A percentile compares a stretch with the other conserved stretches of the same genome.
phyloP scores from a whole-genome alignment of 2,797 vertebrate species.

The Halcyon badia region DNA sequence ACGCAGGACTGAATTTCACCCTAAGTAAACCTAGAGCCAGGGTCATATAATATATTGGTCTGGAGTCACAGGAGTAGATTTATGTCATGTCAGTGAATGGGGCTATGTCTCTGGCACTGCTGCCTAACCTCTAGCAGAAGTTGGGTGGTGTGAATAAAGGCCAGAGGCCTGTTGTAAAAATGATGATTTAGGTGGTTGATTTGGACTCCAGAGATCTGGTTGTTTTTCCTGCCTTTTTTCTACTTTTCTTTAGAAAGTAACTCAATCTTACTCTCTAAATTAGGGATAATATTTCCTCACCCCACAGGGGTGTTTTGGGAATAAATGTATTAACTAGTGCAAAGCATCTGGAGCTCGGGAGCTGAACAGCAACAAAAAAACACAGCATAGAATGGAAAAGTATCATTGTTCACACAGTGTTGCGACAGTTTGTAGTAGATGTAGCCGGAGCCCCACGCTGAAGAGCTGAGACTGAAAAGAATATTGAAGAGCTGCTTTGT shows the following conservation, averaged over 20 bases:
- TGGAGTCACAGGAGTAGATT: slow-evolving; percentile 16
- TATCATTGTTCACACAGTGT: not conserved
- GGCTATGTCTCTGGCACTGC: slow-evolving; percentile 36
- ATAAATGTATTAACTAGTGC: slow-evolving; percentile 10
- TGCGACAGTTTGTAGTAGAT: not conserved
- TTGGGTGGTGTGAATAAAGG: slow-evolving; percentile 56
- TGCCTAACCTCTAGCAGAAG: slow-evolving; percentile 48
- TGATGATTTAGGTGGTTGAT: slow-evolving; percentile 32
- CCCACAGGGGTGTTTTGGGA: not conserved
- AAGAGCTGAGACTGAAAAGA: slow-evolving; percentile 52
- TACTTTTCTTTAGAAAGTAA: slow-evolving; percentile 15
- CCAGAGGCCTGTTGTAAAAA: slow-evolving; percentile 50
- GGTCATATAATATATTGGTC: slow-evolving; percentile 11
- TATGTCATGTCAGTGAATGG: slow-evolving; percentile 30
- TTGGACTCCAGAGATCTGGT: slow-evolving; percentile 10
- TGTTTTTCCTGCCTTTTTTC: slow-evolving; percentile 23
- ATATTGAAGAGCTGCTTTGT: slow-evolving; percentile 66
- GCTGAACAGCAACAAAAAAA: not conserved
- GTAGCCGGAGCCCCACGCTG: not conserved
- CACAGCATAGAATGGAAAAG: not conserved
- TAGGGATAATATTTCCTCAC: slow-evolving; percentile 9
- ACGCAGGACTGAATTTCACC: slow-evolving; percentile 11
- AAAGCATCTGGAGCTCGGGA: not conserved
- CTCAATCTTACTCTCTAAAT: not conserved
- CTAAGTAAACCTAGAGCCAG: not conserved